phyloP scores from a whole-genome alignment of 2,888 invertebrate species.

The Acleris literana region DNA sequence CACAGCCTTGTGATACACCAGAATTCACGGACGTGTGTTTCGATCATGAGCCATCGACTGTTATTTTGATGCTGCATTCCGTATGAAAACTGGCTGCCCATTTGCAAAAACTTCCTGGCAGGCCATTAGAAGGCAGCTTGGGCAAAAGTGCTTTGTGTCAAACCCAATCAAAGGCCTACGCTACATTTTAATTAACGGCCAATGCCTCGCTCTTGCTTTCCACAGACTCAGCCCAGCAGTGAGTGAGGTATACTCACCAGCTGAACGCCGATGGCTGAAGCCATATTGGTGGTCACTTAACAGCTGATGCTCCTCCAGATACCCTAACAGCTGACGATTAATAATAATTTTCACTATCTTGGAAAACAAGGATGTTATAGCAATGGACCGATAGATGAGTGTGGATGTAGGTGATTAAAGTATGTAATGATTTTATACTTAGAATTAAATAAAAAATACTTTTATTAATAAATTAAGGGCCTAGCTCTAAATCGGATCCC shows the following conservation, averaged over 20 bases:
- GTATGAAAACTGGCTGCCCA: background rate
- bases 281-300: background rate
- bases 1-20: no score
- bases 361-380: no score
- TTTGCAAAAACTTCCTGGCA: background rate
- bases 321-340: background rate
- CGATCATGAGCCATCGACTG: no score
- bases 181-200: background rate
- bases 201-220: slow-evolving; percentile 4
- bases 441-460: no score
- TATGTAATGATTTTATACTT: no score
- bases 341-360: background rate
- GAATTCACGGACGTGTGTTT: no score
- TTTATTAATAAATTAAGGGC: no score
- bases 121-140: background rate
- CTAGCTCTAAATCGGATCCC: no score
- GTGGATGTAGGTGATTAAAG: no score
- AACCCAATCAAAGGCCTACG: slow-evolving; percentile 11
- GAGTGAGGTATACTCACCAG: slow-evolving; percentile 2
- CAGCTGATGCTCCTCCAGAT: background rate
- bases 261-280: background rate
- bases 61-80: no score
- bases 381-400: no score
- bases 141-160: slow-evolving; percentile 14
- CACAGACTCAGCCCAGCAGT: background rate